Evolutionary conservation across 2,888 invertebrate genomes (phyloP).

Genomic region (Octonoba sinensis): DNA sequence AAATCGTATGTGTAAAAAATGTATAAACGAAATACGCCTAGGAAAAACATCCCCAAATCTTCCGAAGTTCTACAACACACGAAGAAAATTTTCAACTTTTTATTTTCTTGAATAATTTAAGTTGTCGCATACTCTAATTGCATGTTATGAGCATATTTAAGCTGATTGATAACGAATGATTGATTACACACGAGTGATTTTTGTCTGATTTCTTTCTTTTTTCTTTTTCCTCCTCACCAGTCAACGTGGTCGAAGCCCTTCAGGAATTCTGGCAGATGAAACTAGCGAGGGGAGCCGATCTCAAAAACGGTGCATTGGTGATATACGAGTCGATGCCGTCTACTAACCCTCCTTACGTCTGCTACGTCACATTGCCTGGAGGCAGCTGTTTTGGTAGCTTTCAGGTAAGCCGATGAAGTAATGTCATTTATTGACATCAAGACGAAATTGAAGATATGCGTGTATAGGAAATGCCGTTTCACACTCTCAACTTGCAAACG

Average conservation of each 20-base stretch:
- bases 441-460: neutral
- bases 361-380: constrained; percentile 93
- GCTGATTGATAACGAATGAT: no score
- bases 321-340: constrained; percentile 95
- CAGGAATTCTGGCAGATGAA: constrained; percentile 99
- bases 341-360: constrained; percentile 90
- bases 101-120: no score
- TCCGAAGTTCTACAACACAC: no score
- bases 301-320: constrained; percentile 88
- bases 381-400: constrained; percentile 97
- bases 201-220: constrained; percentile 10
- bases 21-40: no score
- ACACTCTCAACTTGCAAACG: no score
- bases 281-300: constrained; percentile 85
- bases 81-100: no score
- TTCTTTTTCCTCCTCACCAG: constrained; percentile 72
- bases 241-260: constrained; percentile 94
- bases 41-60: no score
- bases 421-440: no score
- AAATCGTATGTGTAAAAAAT: no score
- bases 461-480: no score
- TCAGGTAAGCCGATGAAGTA: constrained; percentile 77
- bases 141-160: no score
- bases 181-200: neutral
- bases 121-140: no score